A percentile compares a stretch with the other conserved stretches of the same genome.
Evolutionary conservation across 2,888 invertebrate genomes (phyloP).

Genomic region (Eustalomyia histrio): DNA sequence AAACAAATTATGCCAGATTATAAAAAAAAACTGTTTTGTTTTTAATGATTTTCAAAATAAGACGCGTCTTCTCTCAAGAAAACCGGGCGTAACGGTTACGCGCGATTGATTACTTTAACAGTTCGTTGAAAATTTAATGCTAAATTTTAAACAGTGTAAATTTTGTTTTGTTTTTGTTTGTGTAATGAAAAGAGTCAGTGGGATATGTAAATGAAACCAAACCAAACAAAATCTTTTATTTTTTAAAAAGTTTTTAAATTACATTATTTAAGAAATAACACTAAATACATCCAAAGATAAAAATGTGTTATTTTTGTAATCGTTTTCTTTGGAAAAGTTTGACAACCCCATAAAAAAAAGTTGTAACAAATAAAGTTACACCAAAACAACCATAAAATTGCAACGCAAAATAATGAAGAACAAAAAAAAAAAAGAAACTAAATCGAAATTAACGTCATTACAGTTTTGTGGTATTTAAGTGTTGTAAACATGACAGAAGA

Average conservation of each 20-base stretch:
- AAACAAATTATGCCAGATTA: constrained; percentile 36
- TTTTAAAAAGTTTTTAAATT: neutral
- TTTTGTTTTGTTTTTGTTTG: neutral
- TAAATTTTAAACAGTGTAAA: constrained; percentile 46
- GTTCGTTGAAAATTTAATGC: constrained; percentile 68
- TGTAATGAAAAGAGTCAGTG: neutral
- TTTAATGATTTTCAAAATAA: constrained; percentile 10
- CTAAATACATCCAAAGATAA: neutral
- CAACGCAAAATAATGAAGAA: constrained; percentile 16
- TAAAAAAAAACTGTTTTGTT: neutral
- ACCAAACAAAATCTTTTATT: neutral
- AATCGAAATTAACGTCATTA: constrained; percentile 53
- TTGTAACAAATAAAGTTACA: neutral
- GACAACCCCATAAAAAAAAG: neutral
- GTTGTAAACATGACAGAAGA: constrained; percentile 49
- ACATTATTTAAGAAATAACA: constrained; percentile 1
- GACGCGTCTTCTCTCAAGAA: constrained; percentile 16
- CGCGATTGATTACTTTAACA: constrained; percentile 66
- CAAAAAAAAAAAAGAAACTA: constrained; percentile 8
- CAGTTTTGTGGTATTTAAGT: constrained; percentile 62
- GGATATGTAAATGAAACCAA: neutral
- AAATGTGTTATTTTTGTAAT: neutral
- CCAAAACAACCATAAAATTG: constrained; percentile 12
- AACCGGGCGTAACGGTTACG: constrained; percentile 65
- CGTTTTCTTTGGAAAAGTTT: neutral